phyloP scores from a whole-genome alignment of 1,140 invertebrate species.

The Linepithema humile region DNA sequence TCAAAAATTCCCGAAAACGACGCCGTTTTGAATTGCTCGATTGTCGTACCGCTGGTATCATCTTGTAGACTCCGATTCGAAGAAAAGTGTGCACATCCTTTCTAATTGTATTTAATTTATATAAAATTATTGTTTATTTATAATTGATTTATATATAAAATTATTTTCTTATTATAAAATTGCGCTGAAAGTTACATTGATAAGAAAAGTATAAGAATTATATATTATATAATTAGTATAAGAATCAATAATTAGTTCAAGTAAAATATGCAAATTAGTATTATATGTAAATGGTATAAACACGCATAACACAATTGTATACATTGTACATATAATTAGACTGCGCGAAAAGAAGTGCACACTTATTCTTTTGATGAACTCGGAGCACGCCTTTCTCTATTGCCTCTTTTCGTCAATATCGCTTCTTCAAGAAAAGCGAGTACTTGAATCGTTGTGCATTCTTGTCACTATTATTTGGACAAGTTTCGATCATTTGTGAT shows the following conservation, averaged over 20 bases:
- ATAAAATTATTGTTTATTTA: neutral
- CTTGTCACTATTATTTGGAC: constrained; percentile 35
- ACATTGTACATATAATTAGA: neutral
- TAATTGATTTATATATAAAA: no score
- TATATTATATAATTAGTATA: neutral
- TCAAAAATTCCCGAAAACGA: constrained; percentile 14
- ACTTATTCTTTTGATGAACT: constrained; percentile 4
- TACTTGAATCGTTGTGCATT: constrained; percentile 29
- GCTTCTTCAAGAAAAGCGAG: constrained; percentile 48
- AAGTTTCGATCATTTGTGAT: constrained; percentile 44
- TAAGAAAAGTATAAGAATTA: no score
- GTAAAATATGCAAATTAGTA: no score
- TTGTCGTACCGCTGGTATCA: constrained; percentile 62
- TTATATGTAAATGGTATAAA: no score
- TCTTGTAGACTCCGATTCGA: constrained; percentile 33
- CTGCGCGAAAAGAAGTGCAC: constrained; percentile 33
- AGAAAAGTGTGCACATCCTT: constrained; percentile 4
- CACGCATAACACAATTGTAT: neutral
- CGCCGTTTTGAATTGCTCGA: constrained; percentile 61
- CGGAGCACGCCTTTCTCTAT: constrained; percentile 48
- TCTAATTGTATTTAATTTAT: neutral
- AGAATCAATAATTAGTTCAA: neutral
- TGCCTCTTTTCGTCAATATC: constrained; percentile 58
- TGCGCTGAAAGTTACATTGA: neutral
- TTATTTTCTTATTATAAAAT: neutral